Conservation (phyloP, 2,797 vertebrate genomes). For the Trematocara caparti region DNA sequence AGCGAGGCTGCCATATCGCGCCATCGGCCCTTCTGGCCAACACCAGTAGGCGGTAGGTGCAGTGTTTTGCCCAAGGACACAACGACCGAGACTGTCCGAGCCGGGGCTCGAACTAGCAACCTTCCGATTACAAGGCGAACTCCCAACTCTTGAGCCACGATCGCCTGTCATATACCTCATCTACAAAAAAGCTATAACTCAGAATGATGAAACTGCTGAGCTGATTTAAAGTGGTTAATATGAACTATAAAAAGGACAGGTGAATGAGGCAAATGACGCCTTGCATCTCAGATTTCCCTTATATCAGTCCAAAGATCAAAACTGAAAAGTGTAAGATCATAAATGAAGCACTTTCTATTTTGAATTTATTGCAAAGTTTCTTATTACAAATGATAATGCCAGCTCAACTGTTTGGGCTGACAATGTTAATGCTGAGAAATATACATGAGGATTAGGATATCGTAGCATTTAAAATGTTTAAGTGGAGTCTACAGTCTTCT, state of each 20-base stretch:
- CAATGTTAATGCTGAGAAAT: neutral
- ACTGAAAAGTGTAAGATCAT: neutral
- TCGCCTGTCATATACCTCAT: no score
- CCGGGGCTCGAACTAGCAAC: no score
- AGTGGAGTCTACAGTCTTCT: neutral
- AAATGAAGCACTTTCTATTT: neutral
- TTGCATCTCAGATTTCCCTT: neutral
- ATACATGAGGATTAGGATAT: neutral
- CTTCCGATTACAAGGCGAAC: no score
- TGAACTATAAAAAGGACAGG: slow-evolving; percentile 23
- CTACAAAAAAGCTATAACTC: neutral
- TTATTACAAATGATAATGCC: neutral
- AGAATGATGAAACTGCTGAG: slow-evolving; percentile 27
- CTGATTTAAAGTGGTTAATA: slow-evolving; percentile 34
- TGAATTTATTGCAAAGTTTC: neutral
- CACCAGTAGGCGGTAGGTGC: no score
- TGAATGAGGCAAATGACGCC: neutral
- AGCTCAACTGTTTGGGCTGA: neutral
- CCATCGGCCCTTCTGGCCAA: no score
- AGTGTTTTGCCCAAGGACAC: no score
- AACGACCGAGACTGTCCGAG: no score
- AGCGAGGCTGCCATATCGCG: no score
- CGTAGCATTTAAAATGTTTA: neutral
- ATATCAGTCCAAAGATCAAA: neutral
- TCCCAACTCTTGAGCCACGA: no score